Percentiles rank a stretch among this genome's conserved stretches.
phyloP scores from a whole-genome alignment of 2,888 invertebrate genomes.

The Heliconius ethilla region DNA sequence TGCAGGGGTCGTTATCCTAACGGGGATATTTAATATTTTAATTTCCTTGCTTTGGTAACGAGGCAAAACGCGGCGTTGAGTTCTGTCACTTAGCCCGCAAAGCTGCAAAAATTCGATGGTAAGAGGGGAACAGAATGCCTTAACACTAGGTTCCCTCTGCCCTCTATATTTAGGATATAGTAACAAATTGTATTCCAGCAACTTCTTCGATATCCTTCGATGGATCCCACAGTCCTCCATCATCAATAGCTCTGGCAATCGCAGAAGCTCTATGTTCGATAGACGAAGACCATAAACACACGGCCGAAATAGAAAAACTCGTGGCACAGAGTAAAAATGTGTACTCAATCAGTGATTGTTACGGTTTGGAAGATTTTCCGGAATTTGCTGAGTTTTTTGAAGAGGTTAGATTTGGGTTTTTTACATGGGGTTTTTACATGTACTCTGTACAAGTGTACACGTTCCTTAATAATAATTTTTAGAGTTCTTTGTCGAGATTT shows the following conservation, averaged over 20 bases:
- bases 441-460: too few species aligned
- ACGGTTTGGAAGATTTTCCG: slow-evolving; percentile 73
- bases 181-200: slow-evolving; percentile 47
- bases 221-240: slow-evolving; percentile 66
- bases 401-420: slow-evolving; percentile 61
- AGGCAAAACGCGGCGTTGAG: neutral
- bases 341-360: slow-evolving; percentile 60
- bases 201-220: slow-evolving; percentile 73
- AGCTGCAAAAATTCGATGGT: neutral
- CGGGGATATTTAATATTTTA: neutral
- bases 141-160: neutral
- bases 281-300: slow-evolving; percentile 90
- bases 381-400: slow-evolving; percentile 73
- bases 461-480: too few species aligned
- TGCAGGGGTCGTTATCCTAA: too few species aligned
- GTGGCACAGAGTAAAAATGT: slow-evolving; percentile 79
- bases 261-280: slow-evolving; percentile 90
- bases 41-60: too few species aligned
- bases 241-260: slow-evolving; percentile 85
- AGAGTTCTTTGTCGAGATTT: too few species aligned
- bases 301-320: slow-evolving; percentile 86
- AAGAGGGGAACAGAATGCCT: neutral
- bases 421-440: too few species aligned
- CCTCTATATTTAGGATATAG: too few species aligned
- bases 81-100: too few species aligned